Base-by-base conservation (phyloP, 2,888 invertebrate genomes). In the Lithophane ornitopus region DNA sequence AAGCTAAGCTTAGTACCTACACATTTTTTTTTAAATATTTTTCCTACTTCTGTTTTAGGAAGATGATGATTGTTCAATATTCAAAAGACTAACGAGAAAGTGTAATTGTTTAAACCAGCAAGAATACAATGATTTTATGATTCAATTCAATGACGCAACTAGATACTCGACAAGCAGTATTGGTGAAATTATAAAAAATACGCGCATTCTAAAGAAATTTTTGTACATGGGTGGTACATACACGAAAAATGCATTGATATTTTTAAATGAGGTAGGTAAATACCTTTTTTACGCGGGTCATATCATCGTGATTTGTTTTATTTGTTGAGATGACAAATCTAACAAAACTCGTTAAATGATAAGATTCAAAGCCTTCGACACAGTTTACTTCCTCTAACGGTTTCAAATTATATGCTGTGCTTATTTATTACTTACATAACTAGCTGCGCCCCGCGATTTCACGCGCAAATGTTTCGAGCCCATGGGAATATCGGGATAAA, bases 111-210 rank as follows among this genome's bases (percentile, higher is more conserved):
- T 96, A 16, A 96, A 95, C 75, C 90, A 90, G 54, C 76, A 84
- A 6, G 89, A 92, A 71, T 96, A 94, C 74, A 96, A 96, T 68
- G 95, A 96, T 83, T 94, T 96, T 44, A 87, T 95, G 0, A 94
- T 96, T 81, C 94, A 95, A 81, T 96, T 96, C 76, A 96, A 95
- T 78, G 96, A 95, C 81, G 89, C 93, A 16, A 92, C 92, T 0
- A 94, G 93, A 73, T 94, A 92, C 79, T 89, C 89, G 49, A 94
- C 94, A 1, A 94, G 86, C 74, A 89, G 88, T n/a, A 78, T 90
- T 41, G 96, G 96, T 4, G 95, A 96, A 89, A 90, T 96, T 46
- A 95, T 96, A 74, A 96, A 96, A 86, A 96, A 96, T 83, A 87
- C 95, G 87, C 90, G 92, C 1, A 94, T 95, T 74, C 70, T 96